A percentile compares a stretch with the other conserved stretches of the same genome.
These are phyloP conservation scores for Spongilla lacustris DNA, from an alignment of 37 sponge, comb jelly and placozoan species.

Conservation along the genomic window DNA sequence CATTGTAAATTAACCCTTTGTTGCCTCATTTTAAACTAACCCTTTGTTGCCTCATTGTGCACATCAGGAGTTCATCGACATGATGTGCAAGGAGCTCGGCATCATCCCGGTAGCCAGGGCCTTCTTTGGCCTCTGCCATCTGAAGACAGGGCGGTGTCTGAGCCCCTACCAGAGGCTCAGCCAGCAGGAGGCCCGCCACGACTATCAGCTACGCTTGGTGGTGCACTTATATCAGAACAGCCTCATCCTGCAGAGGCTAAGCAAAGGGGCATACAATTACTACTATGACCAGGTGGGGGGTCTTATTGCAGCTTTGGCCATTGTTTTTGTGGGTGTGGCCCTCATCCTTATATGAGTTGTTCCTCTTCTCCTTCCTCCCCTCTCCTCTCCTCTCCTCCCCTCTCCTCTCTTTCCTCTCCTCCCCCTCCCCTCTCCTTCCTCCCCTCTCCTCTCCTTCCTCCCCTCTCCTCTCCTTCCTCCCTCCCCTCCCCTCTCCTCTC, in stretches of 20 bases:
- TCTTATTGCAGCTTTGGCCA: neutral
- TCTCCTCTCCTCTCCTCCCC: too few relatives aligned
- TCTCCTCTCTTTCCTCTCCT: neutral
- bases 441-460: neutral
- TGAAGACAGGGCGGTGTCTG: conserved; percentile 25
- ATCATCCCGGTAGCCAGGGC: conserved; percentile 49
- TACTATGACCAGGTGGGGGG: conserved; percentile 56
- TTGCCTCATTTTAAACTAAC: neutral
- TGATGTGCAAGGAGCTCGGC: conserved; percentile 23
- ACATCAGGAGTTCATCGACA: conserved; percentile 2
- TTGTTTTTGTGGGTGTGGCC: neutral
- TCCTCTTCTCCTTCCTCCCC: too few relatives aligned
- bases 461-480: neutral
- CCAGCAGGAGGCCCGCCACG: neutral
- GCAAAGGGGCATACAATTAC: conserved; percentile 18
- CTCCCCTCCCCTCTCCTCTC: neutral
- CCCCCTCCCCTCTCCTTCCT: neutral
- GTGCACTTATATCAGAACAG: conserved; percentile 43
- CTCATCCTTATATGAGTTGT: neutral
- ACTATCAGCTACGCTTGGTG: conserved; percentile 58
- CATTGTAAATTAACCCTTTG: too few relatives aligned
- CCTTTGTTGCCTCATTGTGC: neutral
- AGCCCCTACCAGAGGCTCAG: conserved; percentile 34
- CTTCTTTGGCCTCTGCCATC: conserved; percentile 66
- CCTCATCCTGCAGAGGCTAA: conserved; percentile 25